Evolutionary conservation across 2,113 vertebrate species (phyloP).

Genomic region (Cyphomyrus discorhynchus): DNA sequence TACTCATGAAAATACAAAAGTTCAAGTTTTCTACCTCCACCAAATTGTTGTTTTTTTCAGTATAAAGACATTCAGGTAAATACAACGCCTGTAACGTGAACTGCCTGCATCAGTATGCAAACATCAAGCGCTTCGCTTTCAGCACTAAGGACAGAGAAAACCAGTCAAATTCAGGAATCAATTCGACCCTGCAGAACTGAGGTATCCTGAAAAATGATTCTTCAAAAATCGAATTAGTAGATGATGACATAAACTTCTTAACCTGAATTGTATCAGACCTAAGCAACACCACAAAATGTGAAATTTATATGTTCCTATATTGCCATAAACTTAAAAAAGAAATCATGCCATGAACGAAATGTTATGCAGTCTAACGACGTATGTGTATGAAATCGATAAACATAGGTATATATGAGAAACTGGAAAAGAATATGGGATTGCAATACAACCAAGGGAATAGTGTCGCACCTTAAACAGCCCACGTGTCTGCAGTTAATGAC

Average conservation of each 20-base stretch:
- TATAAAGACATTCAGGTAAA: neutral
- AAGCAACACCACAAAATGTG: neutral
- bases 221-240: neutral
- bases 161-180: neutral
- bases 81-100: neutral
- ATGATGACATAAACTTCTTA: neutral
- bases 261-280: neutral
- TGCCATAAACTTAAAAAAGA: neutral
- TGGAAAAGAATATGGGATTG: neutral
- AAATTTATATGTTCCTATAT: neutral
- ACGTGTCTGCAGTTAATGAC: neutral
- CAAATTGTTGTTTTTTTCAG: neutral
- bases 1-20: neutral
- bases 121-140: neutral
- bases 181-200: neutral
- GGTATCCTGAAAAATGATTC: neutral
- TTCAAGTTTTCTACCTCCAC: neutral
- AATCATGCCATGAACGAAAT: neutral
- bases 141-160: slow-evolving; percentile 17
- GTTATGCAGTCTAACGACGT: neutral
- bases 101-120: neutral
- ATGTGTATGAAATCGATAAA: neutral
- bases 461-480: neutral
- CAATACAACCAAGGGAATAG: neutral
- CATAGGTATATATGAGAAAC: neutral